These are phyloP conservation scores for Pseudococcus jackbeardsleyi DNA, from an alignment of 2,888 invertebrate genomes.

Conservation along the genomic window DNA sequence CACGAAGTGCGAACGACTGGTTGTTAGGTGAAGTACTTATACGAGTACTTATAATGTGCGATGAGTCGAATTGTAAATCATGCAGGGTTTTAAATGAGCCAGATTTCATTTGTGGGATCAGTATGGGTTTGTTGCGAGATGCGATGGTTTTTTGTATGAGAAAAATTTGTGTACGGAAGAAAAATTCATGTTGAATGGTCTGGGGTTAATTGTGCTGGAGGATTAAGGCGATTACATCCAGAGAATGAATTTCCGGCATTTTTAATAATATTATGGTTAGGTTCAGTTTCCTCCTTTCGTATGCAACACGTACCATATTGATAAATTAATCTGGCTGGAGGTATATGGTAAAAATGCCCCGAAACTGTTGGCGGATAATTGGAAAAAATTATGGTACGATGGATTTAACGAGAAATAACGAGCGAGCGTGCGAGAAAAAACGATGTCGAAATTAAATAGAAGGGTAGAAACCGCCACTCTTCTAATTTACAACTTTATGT, in stretches of 20 bases:
- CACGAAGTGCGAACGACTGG: conserved; percentile 11
- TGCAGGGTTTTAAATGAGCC: too few species aligned
- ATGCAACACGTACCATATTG: neutral
- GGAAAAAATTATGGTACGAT: neutral
- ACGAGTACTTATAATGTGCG: neutral
- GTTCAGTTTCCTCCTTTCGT: too few species aligned
- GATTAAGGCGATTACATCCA: too few species aligned
- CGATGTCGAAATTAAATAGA: too few species aligned
- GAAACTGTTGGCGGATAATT: neutral
- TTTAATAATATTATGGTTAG: too few species aligned
- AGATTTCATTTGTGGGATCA: too few species aligned
- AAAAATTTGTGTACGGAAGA: neutral
- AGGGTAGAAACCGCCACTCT: too few species aligned
- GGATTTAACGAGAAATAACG: neutral
- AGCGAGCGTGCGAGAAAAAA: neutral
- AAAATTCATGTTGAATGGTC: too few species aligned
- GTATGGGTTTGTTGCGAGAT: neutral
- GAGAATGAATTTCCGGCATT: too few species aligned
- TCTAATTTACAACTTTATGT: too few species aligned
- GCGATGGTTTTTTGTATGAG: neutral
- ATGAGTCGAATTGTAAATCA: conserved; percentile 4
- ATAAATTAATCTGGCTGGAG: neutral
- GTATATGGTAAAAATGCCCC: neutral
- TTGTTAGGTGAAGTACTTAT: neutral
- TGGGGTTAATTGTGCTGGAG: too few species aligned